Base-by-base conservation (phyloP, 2,113 vertebrate genomes). In the Manacus vitellinus region DNA sequence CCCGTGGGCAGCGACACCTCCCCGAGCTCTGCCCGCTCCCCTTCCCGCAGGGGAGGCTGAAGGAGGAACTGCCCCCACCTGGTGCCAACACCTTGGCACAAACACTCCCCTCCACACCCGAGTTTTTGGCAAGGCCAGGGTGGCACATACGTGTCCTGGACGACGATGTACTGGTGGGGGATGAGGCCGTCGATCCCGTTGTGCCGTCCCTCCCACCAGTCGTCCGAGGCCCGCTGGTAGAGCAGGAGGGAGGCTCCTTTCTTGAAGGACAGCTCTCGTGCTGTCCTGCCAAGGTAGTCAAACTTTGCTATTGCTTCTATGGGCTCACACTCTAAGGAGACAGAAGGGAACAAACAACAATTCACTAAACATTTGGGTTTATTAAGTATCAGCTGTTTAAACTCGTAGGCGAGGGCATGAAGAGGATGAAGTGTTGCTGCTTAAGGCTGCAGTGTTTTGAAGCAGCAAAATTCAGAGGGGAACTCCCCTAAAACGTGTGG, bases 181-280 rank as follows among this genome's bases (percentile, higher is more conserved):
- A 99, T 98, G 65, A 99, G 98, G 66, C 99, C 99, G 3, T 99
- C 99, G 22, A 98, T 94, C 27, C 99, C 99, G 2, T 99, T 99
- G 97, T 99, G 99, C 22, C 99, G 97, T 8, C 99, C 99, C 97
- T 99, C 99, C 99, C 99, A 99, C 99, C 99, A 99, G 98, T 99
- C 99, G 0, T 99, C 99, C 3, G 99, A 99, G 49, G 99, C 99
- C 10, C 99, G 97, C 86, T 99, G 98, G 95, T 98, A 99, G 12
- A 99, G 98, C 35, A 99, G 96, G 94, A 99, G 98, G 5, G 99
- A 99, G 0, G 99, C 99, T 11, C 99, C 99, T 89, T 99, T 99
- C 94, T 99, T 99, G 87, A 99, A 99, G 41, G 99, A 99, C 33
- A 99, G 98, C 97, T 99, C 99, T 44, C 98, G 98, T 13, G 98